Conservation (phyloP, 2,113 vertebrate genomes). For the Brachyistius frenatus region DNA sequence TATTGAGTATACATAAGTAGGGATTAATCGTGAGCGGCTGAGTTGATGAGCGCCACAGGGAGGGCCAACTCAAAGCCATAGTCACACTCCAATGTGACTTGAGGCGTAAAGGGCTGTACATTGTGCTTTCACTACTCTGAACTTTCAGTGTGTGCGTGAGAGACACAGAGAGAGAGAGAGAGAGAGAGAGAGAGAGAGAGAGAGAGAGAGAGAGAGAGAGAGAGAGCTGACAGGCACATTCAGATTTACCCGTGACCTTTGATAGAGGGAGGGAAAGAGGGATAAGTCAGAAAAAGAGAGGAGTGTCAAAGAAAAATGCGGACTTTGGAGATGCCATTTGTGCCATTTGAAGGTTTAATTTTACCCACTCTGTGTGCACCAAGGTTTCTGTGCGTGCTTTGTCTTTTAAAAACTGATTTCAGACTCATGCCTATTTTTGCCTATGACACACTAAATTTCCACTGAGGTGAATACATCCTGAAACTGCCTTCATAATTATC, state of each 20-base stretch:
- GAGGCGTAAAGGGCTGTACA: constrained; percentile 26
- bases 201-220: constrained; percentile 14
- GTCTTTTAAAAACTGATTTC: background rate
- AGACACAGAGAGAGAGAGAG: constrained; percentile 24
- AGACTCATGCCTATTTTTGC: background rate
- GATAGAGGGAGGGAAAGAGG: constrained; percentile 22
- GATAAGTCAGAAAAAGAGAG: constrained; percentile 31
- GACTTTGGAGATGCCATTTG: constrained; percentile 24
- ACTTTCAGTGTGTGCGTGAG: constrained; percentile 9
- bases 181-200: constrained; percentile 10
- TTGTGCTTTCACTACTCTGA: constrained; percentile 19
- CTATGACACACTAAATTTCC: background rate
- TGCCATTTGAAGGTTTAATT: constrained; percentile 11
- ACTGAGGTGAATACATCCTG: background rate
- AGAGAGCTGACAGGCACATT: constrained; percentile 57
- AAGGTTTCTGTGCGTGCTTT: no score
- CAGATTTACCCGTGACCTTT: constrained; percentile 68
- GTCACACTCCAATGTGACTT: constrained; percentile 52
- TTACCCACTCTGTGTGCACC: background rate
- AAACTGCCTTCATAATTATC: background rate
- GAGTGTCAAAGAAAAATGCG: constrained; percentile 51
- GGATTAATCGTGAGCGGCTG: constrained; percentile 64
- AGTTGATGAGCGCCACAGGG: constrained; percentile 41
- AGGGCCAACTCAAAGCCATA: constrained; percentile 53
- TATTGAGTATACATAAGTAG: constrained; percentile 20